Evolutionary conservation across 2,797 vertebrate genomes (phyloP).

Genomic region (Hafferia zeledoni): DNA sequence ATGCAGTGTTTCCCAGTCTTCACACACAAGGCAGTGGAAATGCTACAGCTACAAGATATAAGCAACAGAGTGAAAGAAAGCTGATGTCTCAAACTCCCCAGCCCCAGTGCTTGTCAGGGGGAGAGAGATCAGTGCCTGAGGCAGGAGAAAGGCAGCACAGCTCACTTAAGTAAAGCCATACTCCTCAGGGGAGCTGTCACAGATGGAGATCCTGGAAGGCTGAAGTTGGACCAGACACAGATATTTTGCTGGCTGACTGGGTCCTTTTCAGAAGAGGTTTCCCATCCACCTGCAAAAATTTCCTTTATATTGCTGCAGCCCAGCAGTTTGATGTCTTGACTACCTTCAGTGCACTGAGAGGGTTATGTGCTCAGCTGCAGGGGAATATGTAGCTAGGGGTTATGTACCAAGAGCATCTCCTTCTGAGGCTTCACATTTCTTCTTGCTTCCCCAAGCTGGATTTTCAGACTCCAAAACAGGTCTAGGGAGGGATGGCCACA

Average conservation of each 20-base stretch:
- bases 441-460: background rate
- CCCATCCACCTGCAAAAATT: background rate
- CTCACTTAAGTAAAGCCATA: background rate
- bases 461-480: background rate
- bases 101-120: background rate
- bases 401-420: background rate
- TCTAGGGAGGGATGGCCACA: background rate
- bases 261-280: background rate
- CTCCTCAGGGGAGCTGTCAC: accelerated
- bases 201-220: background rate
- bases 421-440: background rate
- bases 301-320: background rate
- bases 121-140: background rate
- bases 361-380: background rate
- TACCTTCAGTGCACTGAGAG: background rate
- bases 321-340: background rate
- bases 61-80: background rate
- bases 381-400: background rate
- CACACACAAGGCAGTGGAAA: background rate
- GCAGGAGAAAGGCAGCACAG: background rate
- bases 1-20: background rate
- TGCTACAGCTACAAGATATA: background rate
- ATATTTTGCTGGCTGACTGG: background rate
- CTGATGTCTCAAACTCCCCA: background rate
- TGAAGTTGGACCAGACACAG: background rate